These are phyloP conservation scores for Coelopa frigida DNA, from an alignment of 1,140 invertebrate species.

Conservation along the genomic window DNA sequence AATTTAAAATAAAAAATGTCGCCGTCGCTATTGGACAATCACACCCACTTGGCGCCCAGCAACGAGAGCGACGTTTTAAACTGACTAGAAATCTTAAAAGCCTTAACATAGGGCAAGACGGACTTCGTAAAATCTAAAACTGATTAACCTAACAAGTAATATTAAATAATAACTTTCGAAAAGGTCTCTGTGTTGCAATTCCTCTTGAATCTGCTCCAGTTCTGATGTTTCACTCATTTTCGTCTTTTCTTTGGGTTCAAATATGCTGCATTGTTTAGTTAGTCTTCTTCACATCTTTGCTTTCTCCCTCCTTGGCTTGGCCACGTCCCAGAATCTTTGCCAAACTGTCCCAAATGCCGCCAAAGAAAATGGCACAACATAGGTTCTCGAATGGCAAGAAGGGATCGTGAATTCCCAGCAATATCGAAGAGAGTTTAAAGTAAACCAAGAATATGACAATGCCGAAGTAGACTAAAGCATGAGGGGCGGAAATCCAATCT, in stretches of 20 bases:
- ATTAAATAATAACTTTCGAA: background rate
- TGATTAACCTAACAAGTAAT: background rate
- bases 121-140: slow-evolving; percentile 4
- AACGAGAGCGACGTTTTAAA: slow-evolving; percentile 13
- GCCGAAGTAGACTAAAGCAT: slow-evolving; percentile 94
- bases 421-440: slow-evolving; percentile 94
- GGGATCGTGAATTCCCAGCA: slow-evolving; percentile 96
- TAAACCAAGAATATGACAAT: slow-evolving; percentile 99
- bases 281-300: slow-evolving; percentile 72
- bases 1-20: no score
- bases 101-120: background rate
- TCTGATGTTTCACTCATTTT: background rate
- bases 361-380: slow-evolving; percentile 93
- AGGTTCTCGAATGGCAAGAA: slow-evolving; percentile 98
- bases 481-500: slow-evolving; percentile 91
- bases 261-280: slow-evolving; percentile 52
- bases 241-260: background rate
- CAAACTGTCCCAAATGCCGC: slow-evolving; percentile 95
- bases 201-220: background rate
- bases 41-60: slow-evolving; percentile 14
- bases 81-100: slow-evolving; percentile 2
- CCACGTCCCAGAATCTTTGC: slow-evolving; percentile 73
- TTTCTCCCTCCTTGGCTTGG: slow-evolving; percentile 68
- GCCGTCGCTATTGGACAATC: no score
- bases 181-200: background rate